A percentile compares a stretch with the other conserved stretches of the same genome.
These are phyloP conservation scores for Patiria pectinifera DNA, from an alignment of 53 echinoderm and acorn worm species.

Conservation along the genomic window DNA sequence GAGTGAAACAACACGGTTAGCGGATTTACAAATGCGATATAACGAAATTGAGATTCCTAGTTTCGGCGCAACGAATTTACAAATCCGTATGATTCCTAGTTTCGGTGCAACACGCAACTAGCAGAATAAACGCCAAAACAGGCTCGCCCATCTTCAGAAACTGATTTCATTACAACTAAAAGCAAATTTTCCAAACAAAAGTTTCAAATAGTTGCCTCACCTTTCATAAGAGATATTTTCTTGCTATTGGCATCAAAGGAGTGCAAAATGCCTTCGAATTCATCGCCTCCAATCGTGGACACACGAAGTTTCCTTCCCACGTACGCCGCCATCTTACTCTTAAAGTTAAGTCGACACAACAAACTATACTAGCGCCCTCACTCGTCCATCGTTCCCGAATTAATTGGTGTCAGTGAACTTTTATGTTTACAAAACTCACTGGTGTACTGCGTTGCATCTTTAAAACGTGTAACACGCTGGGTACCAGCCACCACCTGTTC, in stretches of 20 bases:
- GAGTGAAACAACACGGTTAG: too few species aligned
- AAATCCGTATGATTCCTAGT: too few species aligned
- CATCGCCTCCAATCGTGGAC: slow-evolving; percentile 37
- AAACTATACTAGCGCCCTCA: not conserved
- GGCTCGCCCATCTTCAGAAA: too few species aligned
- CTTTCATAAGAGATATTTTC: slow-evolving; percentile 62
- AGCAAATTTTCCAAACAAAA: not conserved
- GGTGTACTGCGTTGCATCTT: not conserved
- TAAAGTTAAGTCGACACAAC: too few species aligned
- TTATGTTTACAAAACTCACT: not conserved
- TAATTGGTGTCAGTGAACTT: not conserved
- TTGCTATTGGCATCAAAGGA: slow-evolving; percentile 48
- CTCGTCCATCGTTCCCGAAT: not conserved
- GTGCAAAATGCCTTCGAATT: slow-evolving; percentile 58
- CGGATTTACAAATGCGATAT: too few species aligned
- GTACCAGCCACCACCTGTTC: not conserved
- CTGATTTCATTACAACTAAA: too few species aligned
- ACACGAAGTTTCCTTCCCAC: slow-evolving; percentile 45
- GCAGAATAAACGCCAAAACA: too few species aligned
- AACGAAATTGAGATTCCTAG: too few species aligned
- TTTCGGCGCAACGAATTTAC: too few species aligned
- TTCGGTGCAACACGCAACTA: too few species aligned
- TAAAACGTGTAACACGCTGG: not conserved
- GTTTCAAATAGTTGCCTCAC: not conserved
- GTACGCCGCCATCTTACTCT: slow-evolving; percentile 45